A percentile compares a stretch with the other conserved stretches of the same genome.
Evolutionary conservation across 2,113 vertebrate genomes (phyloP).

Genomic region (Lathamus discolor): DNA sequence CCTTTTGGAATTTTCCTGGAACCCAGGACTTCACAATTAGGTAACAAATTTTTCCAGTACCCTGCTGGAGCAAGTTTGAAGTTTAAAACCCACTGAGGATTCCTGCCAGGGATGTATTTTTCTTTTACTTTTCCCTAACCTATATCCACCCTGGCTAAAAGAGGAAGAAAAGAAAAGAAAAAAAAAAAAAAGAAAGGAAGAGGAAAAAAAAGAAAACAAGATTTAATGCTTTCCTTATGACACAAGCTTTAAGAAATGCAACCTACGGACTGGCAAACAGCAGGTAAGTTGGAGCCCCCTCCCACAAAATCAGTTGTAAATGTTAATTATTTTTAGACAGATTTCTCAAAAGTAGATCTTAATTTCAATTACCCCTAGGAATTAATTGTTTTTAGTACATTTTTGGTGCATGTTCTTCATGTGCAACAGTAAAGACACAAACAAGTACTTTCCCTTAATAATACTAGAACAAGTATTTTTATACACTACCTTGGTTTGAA

Average conservation of each 20-base stretch:
- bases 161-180: not conserved
- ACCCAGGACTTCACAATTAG: conserved; percentile 66
- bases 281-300: conserved; percentile 84
- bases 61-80: conserved; percentile 71
- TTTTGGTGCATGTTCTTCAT: not conserved
- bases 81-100: conserved; percentile 71
- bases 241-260: conserved; percentile 72
- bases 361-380: not conserved
- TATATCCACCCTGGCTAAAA: conserved; percentile 63
- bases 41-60: conserved; percentile 72
- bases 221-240: conserved; percentile 86
- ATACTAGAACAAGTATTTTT: not conserved
- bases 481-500: not conserved
- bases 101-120: conserved; percentile 65
- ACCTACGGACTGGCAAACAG: conserved; percentile 73
- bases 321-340: conserved; percentile 10
- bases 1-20: conserved; percentile 63
- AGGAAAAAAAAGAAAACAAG: conserved; percentile 56
- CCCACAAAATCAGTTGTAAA: not conserved
- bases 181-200: not conserved
- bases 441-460: not conserved
- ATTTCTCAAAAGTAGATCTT: not conserved
- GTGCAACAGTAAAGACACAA: not conserved
- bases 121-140: conserved; percentile 66
- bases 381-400: not conserved